Evolutionary conservation across 2,888 invertebrate species (phyloP).

Genomic region (Alcis repandata): DNA sequence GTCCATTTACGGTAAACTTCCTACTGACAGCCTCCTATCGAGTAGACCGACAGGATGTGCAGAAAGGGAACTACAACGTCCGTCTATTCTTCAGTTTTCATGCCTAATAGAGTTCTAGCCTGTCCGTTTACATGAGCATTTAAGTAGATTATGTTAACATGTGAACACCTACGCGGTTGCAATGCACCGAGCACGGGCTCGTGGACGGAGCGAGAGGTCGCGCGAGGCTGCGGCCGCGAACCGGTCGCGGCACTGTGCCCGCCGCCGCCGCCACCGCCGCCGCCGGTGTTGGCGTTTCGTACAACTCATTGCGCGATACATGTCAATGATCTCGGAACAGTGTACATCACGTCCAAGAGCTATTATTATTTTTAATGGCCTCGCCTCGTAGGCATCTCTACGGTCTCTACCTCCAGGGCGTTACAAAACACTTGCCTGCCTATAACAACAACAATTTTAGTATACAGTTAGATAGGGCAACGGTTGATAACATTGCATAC

Average conservation of each 20-base stretch:
- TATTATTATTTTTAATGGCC: constrained; percentile 47
- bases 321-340: constrained; percentile 62
- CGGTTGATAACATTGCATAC: constrained; percentile 28
- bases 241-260: constrained; percentile 46
- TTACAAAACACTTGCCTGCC: constrained; percentile 16
- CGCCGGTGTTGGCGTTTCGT: constrained; percentile 57
- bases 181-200: constrained; percentile 1
- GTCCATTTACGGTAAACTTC: constrained; percentile 25
- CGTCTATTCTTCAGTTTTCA: constrained; percentile 16
- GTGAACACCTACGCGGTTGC: constrained; percentile 40
- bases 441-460: constrained; percentile 29
- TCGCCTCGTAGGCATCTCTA: constrained; percentile 38
- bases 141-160: constrained; percentile 35
- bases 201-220: constrained; percentile 28
- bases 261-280: constrained; percentile 54
- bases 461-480: constrained; percentile 23
- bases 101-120: constrained; percentile 12
- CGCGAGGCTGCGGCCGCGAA: constrained; percentile 47
- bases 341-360: constrained; percentile 46
- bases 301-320: constrained; percentile 58
- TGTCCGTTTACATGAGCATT: constrained; percentile 22
- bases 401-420: constrained; percentile 21
- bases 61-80: constrained; percentile 5
- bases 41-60: constrained; percentile 5
- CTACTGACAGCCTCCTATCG: constrained; percentile 11